Percentiles rank a stretch among this genome's conserved stretches.
Conservation (phyloP, 2,113 vertebrate genomes). For the Spheniscus mendiculus region DNA sequence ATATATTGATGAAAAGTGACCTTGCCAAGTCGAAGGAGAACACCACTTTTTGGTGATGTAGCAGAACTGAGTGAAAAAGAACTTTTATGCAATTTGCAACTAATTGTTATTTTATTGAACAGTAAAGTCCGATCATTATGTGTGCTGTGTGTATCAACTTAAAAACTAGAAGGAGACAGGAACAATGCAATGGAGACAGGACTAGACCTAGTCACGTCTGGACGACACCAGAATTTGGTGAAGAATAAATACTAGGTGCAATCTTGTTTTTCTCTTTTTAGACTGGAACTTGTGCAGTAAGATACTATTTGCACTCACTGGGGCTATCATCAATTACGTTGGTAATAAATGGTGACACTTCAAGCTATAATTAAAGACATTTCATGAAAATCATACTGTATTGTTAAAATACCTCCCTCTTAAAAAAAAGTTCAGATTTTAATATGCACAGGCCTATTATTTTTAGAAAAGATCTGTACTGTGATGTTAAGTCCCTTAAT, state of each 20-base stretch:
- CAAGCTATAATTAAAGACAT: background rate
- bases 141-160: background rate
- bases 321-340: background rate
- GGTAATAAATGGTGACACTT: background rate
- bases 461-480: background rate
- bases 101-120: background rate
- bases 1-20: slow-evolving; percentile 8
- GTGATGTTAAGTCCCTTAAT: background rate
- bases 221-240: background rate
- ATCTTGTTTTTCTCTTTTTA: background rate
- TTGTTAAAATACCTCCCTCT: background rate
- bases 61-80: background rate
- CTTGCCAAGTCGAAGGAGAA: background rate
- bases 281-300: background rate
- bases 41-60: background rate
- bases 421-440: background rate
- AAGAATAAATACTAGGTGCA: background rate
- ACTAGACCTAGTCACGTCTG: background rate
- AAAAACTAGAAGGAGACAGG: background rate
- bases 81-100: background rate
- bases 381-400: background rate
- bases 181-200: background rate
- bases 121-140: background rate
- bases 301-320: background rate
- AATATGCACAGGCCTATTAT: background rate